Conservation (phyloP, 2,113 vertebrate genomes). For the Phycodurus eques region DNA sequence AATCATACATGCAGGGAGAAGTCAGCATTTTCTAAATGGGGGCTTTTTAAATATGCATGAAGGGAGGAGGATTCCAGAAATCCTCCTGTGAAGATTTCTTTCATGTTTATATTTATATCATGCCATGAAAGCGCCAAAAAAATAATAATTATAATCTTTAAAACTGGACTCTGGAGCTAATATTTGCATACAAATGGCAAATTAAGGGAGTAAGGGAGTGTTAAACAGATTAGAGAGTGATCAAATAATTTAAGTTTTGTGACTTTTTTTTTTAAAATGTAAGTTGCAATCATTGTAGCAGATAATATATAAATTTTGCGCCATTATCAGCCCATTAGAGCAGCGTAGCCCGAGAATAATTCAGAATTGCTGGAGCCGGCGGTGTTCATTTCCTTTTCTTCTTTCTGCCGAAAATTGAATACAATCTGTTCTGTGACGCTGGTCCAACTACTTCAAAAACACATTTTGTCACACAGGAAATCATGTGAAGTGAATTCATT, state of each 20-base stretch:
- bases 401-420: background rate
- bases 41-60: conserved; percentile 51
- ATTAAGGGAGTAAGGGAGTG: too few relatives aligned
- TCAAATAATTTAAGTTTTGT: background rate
- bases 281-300: conserved; percentile 17
- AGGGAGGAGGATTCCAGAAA: conserved; percentile 29
- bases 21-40: conserved; percentile 37
- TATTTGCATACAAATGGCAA: background rate
- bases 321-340: conserved; percentile 32
- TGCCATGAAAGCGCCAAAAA: background rate
- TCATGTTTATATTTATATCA: conserved; percentile 4
- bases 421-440: background rate
- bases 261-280: background rate
- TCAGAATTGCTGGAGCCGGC: conserved; percentile 32
- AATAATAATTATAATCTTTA: background rate
- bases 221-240: background rate
- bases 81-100: background rate
- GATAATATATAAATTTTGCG: conserved; percentile 13
- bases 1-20: conserved; percentile 41
- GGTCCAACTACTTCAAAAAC: background rate
- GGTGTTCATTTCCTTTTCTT: conserved; percentile 4
- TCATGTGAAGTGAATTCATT: background rate
- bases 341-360: conserved; percentile 15
- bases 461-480: background rate
- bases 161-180: background rate